Base-by-base conservation (phyloP, 2,888 invertebrate genomes). In the Pterobdella sp. region DNA sequence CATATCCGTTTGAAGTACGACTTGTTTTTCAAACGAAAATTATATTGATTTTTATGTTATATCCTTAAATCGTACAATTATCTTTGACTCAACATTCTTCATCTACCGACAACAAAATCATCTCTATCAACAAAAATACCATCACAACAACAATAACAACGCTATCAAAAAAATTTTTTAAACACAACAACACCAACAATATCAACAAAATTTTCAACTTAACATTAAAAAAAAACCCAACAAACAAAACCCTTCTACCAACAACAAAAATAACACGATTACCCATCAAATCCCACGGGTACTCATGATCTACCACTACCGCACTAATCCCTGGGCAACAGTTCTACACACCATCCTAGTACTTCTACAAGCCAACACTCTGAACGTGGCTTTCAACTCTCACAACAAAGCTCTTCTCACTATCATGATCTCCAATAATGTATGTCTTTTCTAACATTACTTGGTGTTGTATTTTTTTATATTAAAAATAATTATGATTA, bases 401-500 rank as follows among this genome's bases (percentile, higher is more conserved):
- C 96, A 94, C 83, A 98, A 97, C 84, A 96, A 97, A 84, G 93
- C 95, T 68, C 87, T 99, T 34, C 88, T 99, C 22, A 96, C 96
- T 29, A 97, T 98, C 77, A 96, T 99, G 94, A 94, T 99, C 90
- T 96, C 97, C 10, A 99, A 98, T 84, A 99, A 99, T 87, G 93
- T 93, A 87, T 90, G 90, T 88, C 18, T n/a, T 75, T 72, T 79
- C 78, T 76, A 76, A 70, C 14, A n/a, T 70, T 14, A 64, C 31
- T 26, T n/a, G 0, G 49, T 37, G 37, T 26, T 26, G 36, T 37
- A 26, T 29, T 34, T 56, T 67, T 42, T 26, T 32, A 34, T 26
- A 10, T 14, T 67, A 3, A 63, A 14, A 4, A 26, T 63, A 7
- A 63, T 63, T 18, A 63, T 26, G 10, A 26, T n/a, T 26, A 26